These are phyloP conservation scores for Prolemur simus DNA, from an alignment of 2,113 vertebrate species.

Conservation along the genomic window DNA sequence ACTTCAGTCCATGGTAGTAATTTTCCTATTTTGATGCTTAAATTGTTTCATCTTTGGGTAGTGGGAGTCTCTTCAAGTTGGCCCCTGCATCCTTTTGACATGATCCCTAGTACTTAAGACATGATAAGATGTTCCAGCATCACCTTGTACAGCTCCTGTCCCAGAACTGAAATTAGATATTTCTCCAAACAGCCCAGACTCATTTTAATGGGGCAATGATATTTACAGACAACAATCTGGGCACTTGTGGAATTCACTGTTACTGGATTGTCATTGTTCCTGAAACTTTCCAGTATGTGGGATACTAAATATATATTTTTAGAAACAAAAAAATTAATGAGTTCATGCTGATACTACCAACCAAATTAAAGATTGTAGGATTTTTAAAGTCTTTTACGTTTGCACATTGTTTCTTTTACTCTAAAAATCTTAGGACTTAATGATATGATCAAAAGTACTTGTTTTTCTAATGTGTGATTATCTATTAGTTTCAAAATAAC, in stretches of 20 bases:
- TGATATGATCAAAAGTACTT: background rate
- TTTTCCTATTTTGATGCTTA: background rate
- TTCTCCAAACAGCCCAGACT: background rate
- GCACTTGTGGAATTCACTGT: background rate
- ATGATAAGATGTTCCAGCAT: background rate
- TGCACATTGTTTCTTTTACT: background rate
- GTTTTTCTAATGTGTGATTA: background rate
- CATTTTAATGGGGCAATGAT: background rate
- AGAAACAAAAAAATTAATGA: background rate
- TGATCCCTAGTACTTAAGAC: background rate
- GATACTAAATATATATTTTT: background rate
- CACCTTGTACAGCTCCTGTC: background rate
- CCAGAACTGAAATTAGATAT: background rate
- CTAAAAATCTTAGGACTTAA: background rate
- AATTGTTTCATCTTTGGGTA: background rate
- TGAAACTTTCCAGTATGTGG: background rate
- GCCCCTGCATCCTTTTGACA: background rate
- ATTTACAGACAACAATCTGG: background rate
- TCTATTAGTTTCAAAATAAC: constrained; percentile 37
- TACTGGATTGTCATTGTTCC: background rate
- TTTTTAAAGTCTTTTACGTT: background rate
- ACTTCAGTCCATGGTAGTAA: background rate
- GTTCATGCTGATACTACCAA: background rate
- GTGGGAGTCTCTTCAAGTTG: background rate
- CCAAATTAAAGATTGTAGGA: background rate